Evolutionary conservation across 2,797 vertebrate species (phyloP), one percentile per base, ranked within the genome.

Genomic region (Pelochelys cantorii): DNA sequence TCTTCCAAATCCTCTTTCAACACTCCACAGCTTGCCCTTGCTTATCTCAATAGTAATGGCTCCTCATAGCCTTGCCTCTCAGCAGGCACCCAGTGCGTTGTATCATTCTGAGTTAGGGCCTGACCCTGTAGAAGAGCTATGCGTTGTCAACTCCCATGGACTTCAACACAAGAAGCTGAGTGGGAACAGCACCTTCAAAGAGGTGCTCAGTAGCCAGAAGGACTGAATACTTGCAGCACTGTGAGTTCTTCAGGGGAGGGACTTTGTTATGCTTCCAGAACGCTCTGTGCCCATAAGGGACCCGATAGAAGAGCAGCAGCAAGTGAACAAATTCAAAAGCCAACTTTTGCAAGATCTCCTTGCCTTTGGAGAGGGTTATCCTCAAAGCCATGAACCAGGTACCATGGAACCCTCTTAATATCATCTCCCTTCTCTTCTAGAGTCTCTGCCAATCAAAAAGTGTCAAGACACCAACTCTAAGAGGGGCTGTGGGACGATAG

Each of bases 341-440:
- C 78, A 71, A 4, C 1, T 1, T 1, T 0, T 5, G 88, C 52
- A 53, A 31, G 31, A 29, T n/a, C 78, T n/a, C 31, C 11, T 6
- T n/a, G n/a, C 53, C 56, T 8, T 31, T n/a, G 31, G 11, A 82
- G 52, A 53, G 27, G 42, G 48, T 75, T 27, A 75, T 27, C 25
- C 74, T 29, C 74, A 77, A 77, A 52, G n/a, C 42, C 25, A 15
- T 77, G 74, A 27, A 52, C 6, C 42, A 15, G 74, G 42, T 25
- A 27, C 74, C 25, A 25, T 15, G 25, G 52, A 29, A 27, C 25
- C 7, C 74, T 52, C 27, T 77, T 77, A 77, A 77, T 42, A 77
- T 48, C 74, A 77, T 42, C 23, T 52, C 42, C 13, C 6, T 27
- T 52, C 25, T 15, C 71, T 48, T 77, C 42, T 15, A 52, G 42